Conservation (phyloP, 2,797 vertebrate species). For the Coracias cyanogaster region DNA sequence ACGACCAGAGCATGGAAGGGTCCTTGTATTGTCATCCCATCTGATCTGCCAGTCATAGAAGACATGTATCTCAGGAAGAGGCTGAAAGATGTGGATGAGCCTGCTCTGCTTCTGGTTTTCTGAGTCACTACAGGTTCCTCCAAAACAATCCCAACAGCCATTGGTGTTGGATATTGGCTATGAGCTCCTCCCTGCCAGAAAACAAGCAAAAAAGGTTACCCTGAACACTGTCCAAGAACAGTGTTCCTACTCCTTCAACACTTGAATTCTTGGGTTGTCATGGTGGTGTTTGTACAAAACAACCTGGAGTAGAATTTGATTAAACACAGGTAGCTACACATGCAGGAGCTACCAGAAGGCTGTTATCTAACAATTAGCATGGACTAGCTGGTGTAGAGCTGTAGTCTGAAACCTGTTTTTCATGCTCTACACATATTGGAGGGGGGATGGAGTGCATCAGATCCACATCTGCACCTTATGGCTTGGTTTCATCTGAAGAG, state of each 20-base stretch:
- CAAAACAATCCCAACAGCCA: background rate
- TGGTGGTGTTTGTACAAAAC: background rate
- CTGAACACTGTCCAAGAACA: background rate
- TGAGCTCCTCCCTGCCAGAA: background rate
- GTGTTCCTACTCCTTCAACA: background rate
- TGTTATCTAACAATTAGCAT: background rate
- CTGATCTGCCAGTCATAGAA: background rate
- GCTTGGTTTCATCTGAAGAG: background rate
- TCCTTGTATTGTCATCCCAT: background rate
- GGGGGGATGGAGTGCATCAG: background rate
- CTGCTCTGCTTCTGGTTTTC: background rate
- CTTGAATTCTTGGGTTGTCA: background rate
- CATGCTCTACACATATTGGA: background rate
- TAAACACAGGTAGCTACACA: background rate
- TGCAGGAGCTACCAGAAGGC: background rate
- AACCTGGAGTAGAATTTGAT: background rate
- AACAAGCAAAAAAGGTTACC: background rate
- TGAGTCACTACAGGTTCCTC: background rate
- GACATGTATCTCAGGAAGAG: background rate
- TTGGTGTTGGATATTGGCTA: background rate
- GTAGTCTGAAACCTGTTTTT: background rate
- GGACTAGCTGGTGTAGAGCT: background rate
- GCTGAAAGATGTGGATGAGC: background rate
- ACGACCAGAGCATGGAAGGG: background rate
- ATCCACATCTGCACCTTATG: background rate